phyloP scores from a whole-genome alignment of 2,797 vertebrate genomes.

The Peromyscus eremicus region DNA sequence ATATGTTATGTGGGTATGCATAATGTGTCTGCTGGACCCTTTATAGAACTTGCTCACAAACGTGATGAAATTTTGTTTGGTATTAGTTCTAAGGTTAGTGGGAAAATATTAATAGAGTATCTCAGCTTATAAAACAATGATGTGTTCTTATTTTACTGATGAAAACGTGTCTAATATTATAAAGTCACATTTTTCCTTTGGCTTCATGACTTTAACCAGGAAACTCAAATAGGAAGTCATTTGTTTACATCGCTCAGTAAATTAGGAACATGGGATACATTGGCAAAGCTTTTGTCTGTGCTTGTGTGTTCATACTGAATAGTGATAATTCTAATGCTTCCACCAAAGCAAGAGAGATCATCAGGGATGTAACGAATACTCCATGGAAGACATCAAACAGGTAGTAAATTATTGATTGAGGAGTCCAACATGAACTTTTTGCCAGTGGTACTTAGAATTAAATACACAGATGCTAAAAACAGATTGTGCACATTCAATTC shows the following conservation, averaged over 20 bases:
- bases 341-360: constrained; percentile 9
- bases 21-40: constrained; percentile 82
- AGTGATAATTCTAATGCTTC: constrained; percentile 52
- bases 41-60: constrained; percentile 86
- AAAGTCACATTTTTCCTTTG: constrained; percentile 41
- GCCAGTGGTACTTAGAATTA: neutral
- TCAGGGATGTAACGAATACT: constrained; percentile 24
- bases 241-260: constrained; percentile 53
- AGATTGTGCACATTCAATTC: neutral
- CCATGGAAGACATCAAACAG: neutral
- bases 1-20: constrained; percentile 83
- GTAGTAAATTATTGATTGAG: neutral
- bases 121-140: constrained; percentile 48
- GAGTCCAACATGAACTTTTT: neutral
- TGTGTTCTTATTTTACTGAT: neutral
- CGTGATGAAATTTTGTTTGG: constrained; percentile 84
- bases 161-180: constrained; percentile 53
- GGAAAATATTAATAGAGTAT: constrained; percentile 62
- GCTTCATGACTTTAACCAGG: constrained; percentile 57
- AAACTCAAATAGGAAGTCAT: constrained; percentile 57
- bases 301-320: constrained; percentile 19
- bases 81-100: constrained; percentile 78
- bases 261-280: constrained; percentile 40
- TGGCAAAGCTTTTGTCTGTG: constrained; percentile 48
- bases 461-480: neutral